Base-by-base conservation (phyloP, 2,888 invertebrate species). In the Luperina nickerlii region DNA sequence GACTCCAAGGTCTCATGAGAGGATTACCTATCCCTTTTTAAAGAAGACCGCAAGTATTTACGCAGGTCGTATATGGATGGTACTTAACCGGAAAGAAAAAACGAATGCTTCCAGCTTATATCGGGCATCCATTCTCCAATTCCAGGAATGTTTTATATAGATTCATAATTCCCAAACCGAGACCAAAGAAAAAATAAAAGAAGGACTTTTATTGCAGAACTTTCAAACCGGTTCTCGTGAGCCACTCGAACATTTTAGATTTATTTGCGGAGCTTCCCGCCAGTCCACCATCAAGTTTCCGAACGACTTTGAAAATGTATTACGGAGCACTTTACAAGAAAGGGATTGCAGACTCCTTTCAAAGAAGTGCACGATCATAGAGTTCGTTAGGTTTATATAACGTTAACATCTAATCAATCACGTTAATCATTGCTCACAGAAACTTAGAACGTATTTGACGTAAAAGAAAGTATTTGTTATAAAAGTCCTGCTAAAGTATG, bases 371-470 rank as follows among this genome's bases (percentile, higher is more conserved):
- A 76, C 63, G 74, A 60, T 82, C 79, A 82, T 54, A 67, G 65
- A 73, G 72, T 78, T 77, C 27, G 62, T 78, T 79, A 74, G 60
- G 66, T 81, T 79, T 66, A 69, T 68, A 81, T 81, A 71, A 83
- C 63, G 81, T 67, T 78, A 84, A 75, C 74, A 78, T 77, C 75
- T 78, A 84, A 89, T 91, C 89, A 82, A 85, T 90, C 89, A 88
- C 78, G 79, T 83, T 79, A 82, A 89, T 88, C 84, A 85, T 81
- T 75, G 38, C 48, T 42, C 69, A 71, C 80, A 85, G 81, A 87
- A 88, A 90, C 82, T 88, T 70, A 18, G 57, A 86, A 84, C 79
- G 38, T 71, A 18, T 32, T 74, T 57, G 57, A 48, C 27, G 63
- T 74, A n/a, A n/a, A n/a, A n/a, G n/a, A n/a, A n/a, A n/a, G n/a